Evolutionary conservation across 2,113 vertebrate genomes (phyloP).

Genomic region (Tetraodon nigroviridis): DNA sequence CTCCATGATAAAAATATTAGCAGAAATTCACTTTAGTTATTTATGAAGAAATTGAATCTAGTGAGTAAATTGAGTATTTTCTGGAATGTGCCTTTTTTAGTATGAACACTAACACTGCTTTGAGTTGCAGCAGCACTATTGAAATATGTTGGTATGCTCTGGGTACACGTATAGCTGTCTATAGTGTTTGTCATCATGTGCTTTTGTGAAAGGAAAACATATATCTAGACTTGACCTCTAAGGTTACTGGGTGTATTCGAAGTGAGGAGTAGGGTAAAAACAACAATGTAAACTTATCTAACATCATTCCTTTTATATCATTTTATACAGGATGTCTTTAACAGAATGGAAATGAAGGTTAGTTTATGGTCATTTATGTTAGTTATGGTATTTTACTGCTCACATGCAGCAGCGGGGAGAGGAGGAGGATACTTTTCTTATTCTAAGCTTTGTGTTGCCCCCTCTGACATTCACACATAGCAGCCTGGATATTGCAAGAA

Average conservation of each 20-base stretch:
- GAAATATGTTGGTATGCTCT: no score
- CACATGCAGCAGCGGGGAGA: slow-evolving; percentile 1
- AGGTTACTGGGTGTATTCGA: not conserved
- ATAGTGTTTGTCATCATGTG: no score
- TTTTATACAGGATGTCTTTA: not conserved
- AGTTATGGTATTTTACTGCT: not conserved
- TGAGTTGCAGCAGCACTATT: no score
- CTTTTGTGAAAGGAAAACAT: no score
- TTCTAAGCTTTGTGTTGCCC: slow-evolving; percentile 39
- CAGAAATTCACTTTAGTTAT: no score
- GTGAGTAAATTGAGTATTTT: no score
- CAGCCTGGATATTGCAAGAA: slow-evolving; percentile 18
- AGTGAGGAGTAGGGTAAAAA: not conserved
- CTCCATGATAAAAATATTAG: no score
- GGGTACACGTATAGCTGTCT: no score
- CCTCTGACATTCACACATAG: slow-evolving; percentile 28
- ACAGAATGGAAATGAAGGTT: not conserved
- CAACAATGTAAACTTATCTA: not conserved
- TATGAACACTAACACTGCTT: no score
- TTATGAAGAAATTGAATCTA: no score
- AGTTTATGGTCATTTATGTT: not conserved
- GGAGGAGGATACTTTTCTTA: not conserved
- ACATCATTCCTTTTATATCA: not conserved
- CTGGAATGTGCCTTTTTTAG: no score
- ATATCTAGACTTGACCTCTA: not conserved